A percentile compares a stretch with the other conserved stretches of the same genome.
These are phyloP conservation scores for Emydoidea blandingii DNA, from an alignment of 2,797 vertebrate species.

Conservation along the genomic window DNA sequence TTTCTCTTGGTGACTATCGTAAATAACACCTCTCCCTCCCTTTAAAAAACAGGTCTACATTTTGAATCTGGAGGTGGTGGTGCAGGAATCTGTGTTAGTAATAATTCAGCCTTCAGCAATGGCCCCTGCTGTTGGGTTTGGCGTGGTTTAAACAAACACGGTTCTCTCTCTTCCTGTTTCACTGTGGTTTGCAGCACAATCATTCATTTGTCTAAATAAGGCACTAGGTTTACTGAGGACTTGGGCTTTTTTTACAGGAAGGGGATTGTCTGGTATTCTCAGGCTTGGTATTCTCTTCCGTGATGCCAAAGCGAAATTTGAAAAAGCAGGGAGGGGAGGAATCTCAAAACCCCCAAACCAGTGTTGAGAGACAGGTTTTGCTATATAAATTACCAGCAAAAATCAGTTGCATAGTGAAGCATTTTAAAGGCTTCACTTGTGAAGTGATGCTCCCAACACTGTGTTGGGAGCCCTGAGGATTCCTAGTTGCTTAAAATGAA, in stretches of 20 bases:
- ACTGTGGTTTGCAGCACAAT: not conserved
- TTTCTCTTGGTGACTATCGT: not conserved
- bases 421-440: not conserved
- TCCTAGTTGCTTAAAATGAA: not conserved
- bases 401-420: not conserved
- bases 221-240: slow-evolving; percentile 8
- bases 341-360: not conserved
- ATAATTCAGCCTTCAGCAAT: not conserved
- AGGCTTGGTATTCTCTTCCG: not conserved
- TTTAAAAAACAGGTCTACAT: not conserved
- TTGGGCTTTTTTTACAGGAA: slow-evolving; percentile 11
- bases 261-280: not conserved
- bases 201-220: not conserved
- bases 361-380: not conserved
- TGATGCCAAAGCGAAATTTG: not conserved
- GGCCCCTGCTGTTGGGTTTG: not conserved
- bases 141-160: not conserved
- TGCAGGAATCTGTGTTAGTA: not conserved
- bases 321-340: not conserved
- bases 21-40: accelerated
- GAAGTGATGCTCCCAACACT: not conserved
- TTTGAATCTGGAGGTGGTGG: not conserved
- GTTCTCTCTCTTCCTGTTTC: slow-evolving; percentile 49
- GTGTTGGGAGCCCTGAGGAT: not conserved
- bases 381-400: not conserved